These are phyloP conservation scores for Fabriciana adippe DNA, from an alignment of 2,888 invertebrate species.

Conservation along the genomic window DNA sequence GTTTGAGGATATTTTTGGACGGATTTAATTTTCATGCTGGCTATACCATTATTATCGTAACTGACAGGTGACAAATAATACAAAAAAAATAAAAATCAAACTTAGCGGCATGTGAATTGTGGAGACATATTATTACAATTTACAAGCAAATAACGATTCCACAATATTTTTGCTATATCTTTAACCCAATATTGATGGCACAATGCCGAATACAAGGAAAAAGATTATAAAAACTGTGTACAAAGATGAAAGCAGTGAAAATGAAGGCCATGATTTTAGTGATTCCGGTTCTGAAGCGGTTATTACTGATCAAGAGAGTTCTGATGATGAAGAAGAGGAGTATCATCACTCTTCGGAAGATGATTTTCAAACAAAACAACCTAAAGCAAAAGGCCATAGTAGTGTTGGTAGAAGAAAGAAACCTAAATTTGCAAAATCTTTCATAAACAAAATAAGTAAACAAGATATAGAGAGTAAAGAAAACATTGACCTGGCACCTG, in stretches of 20 bases:
- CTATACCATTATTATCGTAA: too few species aligned
- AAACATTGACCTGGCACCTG: conserved; percentile 45
- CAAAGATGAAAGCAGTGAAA: conserved; percentile 67
- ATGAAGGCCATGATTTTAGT: conserved; percentile 67
- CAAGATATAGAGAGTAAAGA: conserved; percentile 48
- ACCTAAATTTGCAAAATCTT: conserved; percentile 56
- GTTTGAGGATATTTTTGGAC: too few species aligned
- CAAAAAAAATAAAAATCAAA: too few species aligned
- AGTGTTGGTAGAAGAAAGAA: conserved; percentile 40
- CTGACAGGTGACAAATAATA: too few species aligned
- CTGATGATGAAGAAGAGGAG: conserved; percentile 54
- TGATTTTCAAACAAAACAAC: conserved; percentile 53
- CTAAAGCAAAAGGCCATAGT: conserved; percentile 39
- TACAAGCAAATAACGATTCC: background rate
- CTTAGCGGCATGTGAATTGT: background rate
- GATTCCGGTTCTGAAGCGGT: conserved; percentile 79
- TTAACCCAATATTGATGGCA: conserved; percentile 15
- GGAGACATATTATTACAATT: background rate
- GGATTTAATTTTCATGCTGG: too few species aligned
- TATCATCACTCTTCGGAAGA: conserved; percentile 57
- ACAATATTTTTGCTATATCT: background rate
- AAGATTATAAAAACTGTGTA: conserved; percentile 71
- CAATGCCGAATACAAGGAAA: conserved; percentile 70
- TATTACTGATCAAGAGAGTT: conserved; percentile 64
- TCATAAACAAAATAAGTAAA: conserved; percentile 60